A percentile compares a stretch with the other conserved stretches of the same genome.
These are phyloP conservation scores for Chamaetylas fuelleborni DNA, from an alignment of 2,113 vertebrate genomes.

Conservation along the genomic window DNA sequence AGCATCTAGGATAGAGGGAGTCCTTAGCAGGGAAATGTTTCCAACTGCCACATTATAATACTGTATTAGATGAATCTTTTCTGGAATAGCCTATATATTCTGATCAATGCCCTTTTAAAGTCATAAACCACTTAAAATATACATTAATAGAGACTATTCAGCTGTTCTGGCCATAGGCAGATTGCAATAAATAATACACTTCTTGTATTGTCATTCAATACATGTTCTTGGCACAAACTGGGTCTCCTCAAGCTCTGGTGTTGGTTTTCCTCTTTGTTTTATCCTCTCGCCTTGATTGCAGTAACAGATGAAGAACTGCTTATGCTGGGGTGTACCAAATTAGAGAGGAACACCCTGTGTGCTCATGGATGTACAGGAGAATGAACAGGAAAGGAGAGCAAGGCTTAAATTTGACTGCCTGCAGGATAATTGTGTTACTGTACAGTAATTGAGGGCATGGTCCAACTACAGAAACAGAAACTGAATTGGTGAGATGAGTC, in stretches of 20 bases:
- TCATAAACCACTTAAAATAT: background rate
- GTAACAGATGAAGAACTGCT: background rate
- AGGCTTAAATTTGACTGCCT: background rate
- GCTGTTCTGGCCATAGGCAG: background rate
- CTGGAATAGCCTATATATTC: background rate
- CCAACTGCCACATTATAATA: background rate
- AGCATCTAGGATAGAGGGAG: background rate
- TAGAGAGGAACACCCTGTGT: background rate
- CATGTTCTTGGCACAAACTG: background rate
- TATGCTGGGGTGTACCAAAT: background rate
- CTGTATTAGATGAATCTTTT: background rate
- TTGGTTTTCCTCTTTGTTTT: background rate
- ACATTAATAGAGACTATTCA: background rate
- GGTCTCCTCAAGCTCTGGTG: background rate
- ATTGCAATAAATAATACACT: background rate
- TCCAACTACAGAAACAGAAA: background rate
- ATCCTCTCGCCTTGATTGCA: background rate
- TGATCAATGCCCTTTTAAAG: background rate
- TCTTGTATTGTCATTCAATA: background rate
- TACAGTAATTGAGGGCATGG: background rate
- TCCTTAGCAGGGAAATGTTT: background rate
- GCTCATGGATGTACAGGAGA: background rate
- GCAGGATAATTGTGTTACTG: background rate
- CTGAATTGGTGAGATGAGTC: background rate
- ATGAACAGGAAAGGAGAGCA: background rate